A percentile compares a stretch with the other conserved stretches of the same genome.
Evolutionary conservation across 1,140 invertebrate species (phyloP).

Genomic region (Sitophilus oryzae): DNA sequence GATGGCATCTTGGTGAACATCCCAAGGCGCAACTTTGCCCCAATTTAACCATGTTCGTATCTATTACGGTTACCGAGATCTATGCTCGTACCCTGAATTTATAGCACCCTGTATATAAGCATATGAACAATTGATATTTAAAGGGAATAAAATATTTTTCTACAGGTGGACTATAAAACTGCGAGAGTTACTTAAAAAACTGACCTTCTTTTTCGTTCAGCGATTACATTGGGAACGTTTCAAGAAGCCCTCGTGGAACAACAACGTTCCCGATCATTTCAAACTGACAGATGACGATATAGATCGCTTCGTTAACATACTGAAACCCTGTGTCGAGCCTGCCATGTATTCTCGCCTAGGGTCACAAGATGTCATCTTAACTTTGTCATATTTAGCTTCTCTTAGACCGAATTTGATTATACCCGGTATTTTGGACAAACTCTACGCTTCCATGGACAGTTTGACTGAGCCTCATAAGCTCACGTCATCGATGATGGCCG

Average conservation of each 20-base stretch:
- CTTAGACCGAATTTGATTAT: slow-evolving; percentile 78
- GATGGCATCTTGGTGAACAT: too few relatives aligned
- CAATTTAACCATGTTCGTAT: too few relatives aligned
- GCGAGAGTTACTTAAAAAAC: slow-evolving; percentile 56
- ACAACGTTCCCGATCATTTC: slow-evolving; percentile 58
- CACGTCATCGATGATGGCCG: slow-evolving; percentile 70
- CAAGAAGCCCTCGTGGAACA: slow-evolving; percentile 60
- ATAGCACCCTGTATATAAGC: too few relatives aligned
- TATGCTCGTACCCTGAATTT: too few relatives aligned
- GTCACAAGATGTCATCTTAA: slow-evolving; percentile 56
- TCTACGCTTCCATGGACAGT: slow-evolving; percentile 74
- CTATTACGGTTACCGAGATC: too few relatives aligned
- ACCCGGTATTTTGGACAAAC: slow-evolving; percentile 72
- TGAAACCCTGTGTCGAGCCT: slow-evolving; percentile 43
- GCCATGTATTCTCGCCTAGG: slow-evolving; percentile 74
- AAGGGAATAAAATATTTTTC: too few relatives aligned
- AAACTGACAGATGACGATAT: slow-evolving; percentile 77
- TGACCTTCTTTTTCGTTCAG: slow-evolving; percentile 54
- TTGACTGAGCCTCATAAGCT: slow-evolving; percentile 83
- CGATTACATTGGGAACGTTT: slow-evolving; percentile 62
- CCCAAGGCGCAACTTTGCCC: too few relatives aligned
- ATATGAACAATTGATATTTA: too few relatives aligned
- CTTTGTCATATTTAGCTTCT: slow-evolving; percentile 69
- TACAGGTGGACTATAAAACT: slow-evolving; percentile 66
- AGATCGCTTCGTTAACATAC: slow-evolving; percentile 69